Base-by-base conservation (phyloP, 2,113 vertebrate species). In the Megatriorchis doriae region DNA sequence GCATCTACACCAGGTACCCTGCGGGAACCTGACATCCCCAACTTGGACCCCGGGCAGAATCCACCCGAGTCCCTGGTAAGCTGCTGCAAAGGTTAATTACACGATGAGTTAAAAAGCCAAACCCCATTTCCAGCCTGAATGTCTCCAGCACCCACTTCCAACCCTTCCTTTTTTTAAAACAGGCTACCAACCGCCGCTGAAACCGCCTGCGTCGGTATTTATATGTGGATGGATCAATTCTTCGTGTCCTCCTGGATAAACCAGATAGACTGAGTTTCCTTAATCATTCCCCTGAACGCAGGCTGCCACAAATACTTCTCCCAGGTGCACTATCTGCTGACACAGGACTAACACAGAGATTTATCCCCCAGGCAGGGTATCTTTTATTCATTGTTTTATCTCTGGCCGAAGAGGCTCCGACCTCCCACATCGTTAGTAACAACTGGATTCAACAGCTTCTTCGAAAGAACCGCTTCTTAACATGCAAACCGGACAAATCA, bases 121-220 rank as follows among this genome's bases (percentile, higher is more conserved):
- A 55, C 22, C n/a, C 52, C 26, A 47, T 15, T 53, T 83, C 63
- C 77, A 88, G 55, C 59, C 50, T 32, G 36, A 86, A 45, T 0
- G 5, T 22, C n/a, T 78, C 63, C 89, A 81, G 50, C 72, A 81
- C 27, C 86, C 18, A 62, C 72, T 75, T 67, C 17, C 52, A 85
- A 12, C 32, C 29, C 19, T 59, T 5, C 1, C 2, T 23, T 21
- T 19, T 80, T 23, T 58, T 11, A 63, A 78, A 77, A 40, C 2
- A 2, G 2, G 48, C 52, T 40, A 38, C 67, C 11, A 2, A 36
- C 36, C 3, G 3, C 38, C 0, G 0, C 20, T 16, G 34, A 85
- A 79, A 52, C 52, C 6, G 0, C 77, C 65, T 11, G 3, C 1
- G 1, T 27, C 0, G 1, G 29, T 47, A 25, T 73, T 92, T 82